phyloP scores from a whole-genome alignment of 2,113 vertebrate species.

The Pycnonotus jocosus region DNA sequence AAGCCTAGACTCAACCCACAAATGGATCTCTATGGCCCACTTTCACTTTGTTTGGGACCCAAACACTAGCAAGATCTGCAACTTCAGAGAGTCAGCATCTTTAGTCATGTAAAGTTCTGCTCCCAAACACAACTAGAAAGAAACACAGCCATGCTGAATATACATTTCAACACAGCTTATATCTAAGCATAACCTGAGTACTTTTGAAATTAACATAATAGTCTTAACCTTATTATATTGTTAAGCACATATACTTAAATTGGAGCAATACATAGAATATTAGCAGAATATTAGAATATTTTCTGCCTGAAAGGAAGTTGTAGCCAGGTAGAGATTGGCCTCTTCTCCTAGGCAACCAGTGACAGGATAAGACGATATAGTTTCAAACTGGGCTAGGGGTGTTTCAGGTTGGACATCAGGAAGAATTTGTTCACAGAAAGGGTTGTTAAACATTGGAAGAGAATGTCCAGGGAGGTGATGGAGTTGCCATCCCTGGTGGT shows the following conservation, averaged over 20 bases:
- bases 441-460: not conserved
- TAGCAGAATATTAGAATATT: not conserved
- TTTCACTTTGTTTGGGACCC: not conserved
- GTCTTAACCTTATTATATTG: not conserved
- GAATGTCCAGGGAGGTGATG: not conserved
- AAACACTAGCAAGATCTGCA: not conserved
- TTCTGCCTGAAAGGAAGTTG: not conserved
- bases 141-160: not conserved
- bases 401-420: not conserved
- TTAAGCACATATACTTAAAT: not conserved
- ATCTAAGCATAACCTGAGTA: not conserved
- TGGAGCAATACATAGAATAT: not conserved
- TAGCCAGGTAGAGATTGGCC: accelerated
- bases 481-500: not conserved
- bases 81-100: not conserved
- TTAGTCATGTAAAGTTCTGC: not conserved
- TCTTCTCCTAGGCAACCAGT: not conserved
- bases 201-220: not conserved
- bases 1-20: not conserved
- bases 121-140: not conserved
- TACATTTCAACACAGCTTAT: not conserved
- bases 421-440: not conserved
- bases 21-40: not conserved
- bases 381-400: not conserved
- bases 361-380: not conserved